Base-by-base conservation (phyloP, 2,888 invertebrate species). In the Exephanes ischioxanthus region DNA sequence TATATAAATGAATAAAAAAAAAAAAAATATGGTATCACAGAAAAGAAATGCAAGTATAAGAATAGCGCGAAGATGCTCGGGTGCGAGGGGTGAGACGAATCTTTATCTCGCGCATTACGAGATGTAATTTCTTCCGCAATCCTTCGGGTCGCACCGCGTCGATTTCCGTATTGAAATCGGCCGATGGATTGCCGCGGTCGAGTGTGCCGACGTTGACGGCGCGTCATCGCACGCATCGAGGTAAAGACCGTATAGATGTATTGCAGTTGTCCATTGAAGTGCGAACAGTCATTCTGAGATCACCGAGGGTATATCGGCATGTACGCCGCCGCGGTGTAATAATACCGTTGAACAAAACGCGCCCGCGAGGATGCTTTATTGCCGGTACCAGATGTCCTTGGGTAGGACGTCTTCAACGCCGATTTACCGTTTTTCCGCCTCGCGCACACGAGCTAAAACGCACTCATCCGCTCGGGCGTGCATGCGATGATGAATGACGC, bases 331-430 rank as follows among this genome's bases (percentile, higher is more conserved):
- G 51, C 63, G 51, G 53, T 55, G 67, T 82, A 79, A 82, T 77
- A 82, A 80, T 83, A 83, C 83, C 85, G 85, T 83, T 85, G 83
- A 53, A 68, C 67, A 67, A 76, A 73, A 83, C 45, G 73, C 63
- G 53, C 19, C 58, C 53, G 71, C 71, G 58, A 72, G 55, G 81
- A 81, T 75, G 41, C 70, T 37, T 51, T 68, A 51, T 72, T 55
- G 81, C 16, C 51, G 37, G 66, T 11, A 77, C 80, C 76, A 80
- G 76, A 80, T 85, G 85, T 85, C 85, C 85, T 85, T 85, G 80
- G 72, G 76, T 83, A 80, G 85, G 83, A 80, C 83, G 79, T 82
- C 51, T 68, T 51, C 58, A 63, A 68, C 76, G 61, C 68, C 51
- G 72, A 72, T 85, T 85, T 85, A 85, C 85, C 82, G 85, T 85